These are phyloP conservation scores for Pristionchus exspectatus DNA, from an alignment of 2,888 invertebrate genomes.

Conservation along the genomic window DNA sequence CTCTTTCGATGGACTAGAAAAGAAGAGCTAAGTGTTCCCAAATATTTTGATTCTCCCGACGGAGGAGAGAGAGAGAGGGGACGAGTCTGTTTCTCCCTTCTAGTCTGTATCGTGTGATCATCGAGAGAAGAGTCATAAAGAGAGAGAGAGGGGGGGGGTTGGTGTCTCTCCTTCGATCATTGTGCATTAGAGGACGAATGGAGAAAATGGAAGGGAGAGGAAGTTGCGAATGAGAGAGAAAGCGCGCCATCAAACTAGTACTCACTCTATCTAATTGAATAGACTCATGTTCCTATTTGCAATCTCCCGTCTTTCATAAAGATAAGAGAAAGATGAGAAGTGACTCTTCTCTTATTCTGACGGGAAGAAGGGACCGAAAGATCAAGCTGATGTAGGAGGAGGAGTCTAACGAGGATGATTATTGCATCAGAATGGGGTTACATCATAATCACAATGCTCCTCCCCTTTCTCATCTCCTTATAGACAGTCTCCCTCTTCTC, in stretches of 20 bases:
- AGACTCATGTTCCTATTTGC: neutral
- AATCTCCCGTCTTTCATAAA: neutral
- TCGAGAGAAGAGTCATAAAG: slow-evolving; percentile 18
- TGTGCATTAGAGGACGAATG: slow-evolving; percentile 38
- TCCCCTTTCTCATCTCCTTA: neutral
- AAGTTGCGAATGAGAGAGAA: neutral
- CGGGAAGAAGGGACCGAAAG: neutral
- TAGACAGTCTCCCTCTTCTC: neutral
- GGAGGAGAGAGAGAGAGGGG: neutral
- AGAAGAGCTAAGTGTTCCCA: slow-evolving; percentile 46
- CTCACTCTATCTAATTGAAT: slow-evolving; percentile 18
- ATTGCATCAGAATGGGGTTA: slow-evolving; percentile 5
- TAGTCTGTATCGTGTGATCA: slow-evolving; percentile 36
- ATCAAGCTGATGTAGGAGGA: neutral
- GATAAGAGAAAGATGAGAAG: neutral
- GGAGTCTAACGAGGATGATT: neutral
- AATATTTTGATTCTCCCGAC: slow-evolving; percentile 2
- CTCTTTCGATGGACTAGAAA: neutral
- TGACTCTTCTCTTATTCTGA: neutral
- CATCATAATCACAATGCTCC: slow-evolving; percentile 5
- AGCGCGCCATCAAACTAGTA: slow-evolving; percentile 32
- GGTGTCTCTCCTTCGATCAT: slow-evolving; percentile 1
- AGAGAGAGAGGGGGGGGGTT: neutral
- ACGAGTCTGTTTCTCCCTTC: neutral
- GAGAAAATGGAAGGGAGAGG: slow-evolving; percentile 17